These are phyloP conservation scores for Idaea biselata DNA, from an alignment of 2,888 invertebrate genomes.

Conservation along the genomic window DNA sequence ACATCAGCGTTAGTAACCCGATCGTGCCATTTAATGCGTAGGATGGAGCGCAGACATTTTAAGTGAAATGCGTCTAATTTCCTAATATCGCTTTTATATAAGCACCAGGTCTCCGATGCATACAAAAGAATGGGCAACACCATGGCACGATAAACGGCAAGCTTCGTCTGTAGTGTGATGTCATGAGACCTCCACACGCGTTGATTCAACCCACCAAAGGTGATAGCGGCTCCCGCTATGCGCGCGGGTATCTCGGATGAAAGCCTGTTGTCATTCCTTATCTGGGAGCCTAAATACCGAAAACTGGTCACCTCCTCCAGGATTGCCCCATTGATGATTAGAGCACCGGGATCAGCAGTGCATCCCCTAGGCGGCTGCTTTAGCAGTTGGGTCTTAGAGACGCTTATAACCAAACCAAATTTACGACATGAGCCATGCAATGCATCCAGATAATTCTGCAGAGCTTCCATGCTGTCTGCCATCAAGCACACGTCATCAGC, in stretches of 20 bases:
- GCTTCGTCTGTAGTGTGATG: slow-evolving; percentile 13
- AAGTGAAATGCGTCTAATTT: no score
- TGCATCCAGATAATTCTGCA: slow-evolving; percentile 3
- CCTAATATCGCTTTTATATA: slow-evolving; percentile 10
- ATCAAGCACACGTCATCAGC: slow-evolving; percentile 12
- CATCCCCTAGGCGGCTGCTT: slow-evolving; percentile 9
- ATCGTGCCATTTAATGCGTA: no score
- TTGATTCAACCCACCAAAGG: slow-evolving; percentile 12
- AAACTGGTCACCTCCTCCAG: slow-evolving; percentile 9
- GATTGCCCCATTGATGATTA: not conserved
- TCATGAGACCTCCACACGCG: slow-evolving; percentile 20
- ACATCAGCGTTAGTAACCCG: no score
- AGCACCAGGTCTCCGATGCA: slow-evolving; percentile 22
- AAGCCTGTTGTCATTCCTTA: slow-evolving; percentile 8
- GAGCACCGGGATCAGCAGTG: not conserved
- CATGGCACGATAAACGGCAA: slow-evolving; percentile 15
- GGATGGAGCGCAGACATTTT: no score
- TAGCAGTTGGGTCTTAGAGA: slow-evolving; percentile 7
- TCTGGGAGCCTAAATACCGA: slow-evolving; percentile 5
- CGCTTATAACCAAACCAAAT: slow-evolving; percentile 10
- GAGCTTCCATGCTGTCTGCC: not conserved
- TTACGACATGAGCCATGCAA: not conserved
- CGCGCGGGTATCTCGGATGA: slow-evolving; percentile 8
- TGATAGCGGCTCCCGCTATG: no score
- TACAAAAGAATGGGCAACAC: slow-evolving; percentile 17